Base-by-base conservation (phyloP, 2,888 invertebrate species). In the Epistrophe grossulariae region DNA sequence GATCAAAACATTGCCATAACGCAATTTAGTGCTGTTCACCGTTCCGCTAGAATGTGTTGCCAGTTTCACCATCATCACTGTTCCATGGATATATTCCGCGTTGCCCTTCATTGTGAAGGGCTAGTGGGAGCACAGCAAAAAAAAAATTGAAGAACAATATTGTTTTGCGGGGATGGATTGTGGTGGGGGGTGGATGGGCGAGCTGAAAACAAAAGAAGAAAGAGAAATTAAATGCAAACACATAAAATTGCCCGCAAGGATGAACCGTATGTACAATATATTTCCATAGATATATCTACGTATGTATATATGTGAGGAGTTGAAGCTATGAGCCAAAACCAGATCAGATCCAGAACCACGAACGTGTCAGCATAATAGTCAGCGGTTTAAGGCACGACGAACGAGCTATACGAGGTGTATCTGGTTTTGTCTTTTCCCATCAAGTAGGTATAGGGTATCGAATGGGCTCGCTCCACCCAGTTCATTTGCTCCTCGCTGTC, bases 1-100 rank as follows among this genome's bases (percentile, higher is more conserved):
- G 89, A 88, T 89, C 88, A 88, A 89, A 89, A 88, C 88, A 89
- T 84, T 88, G 84, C 84, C 84, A 88, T 88, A 88, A 88, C 84
- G 84, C 85, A 85, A 88, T 88, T 87, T 83, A 83, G 83, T 82
- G 83, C 76, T 88, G 84, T 78, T 84, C 84, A 88, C 88, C 73
- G 79, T 88, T 84, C 76, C 66, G 87, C 83, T 83, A 79, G 74
- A 79, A 60, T 74, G 82, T 62, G 68, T 68, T 68, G 68, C 68
- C 68, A 70, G 70, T 55, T 55, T 68, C 11, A 7, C 55, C 24
- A 52, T 38, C 62, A 78, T 38, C 62, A 78, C 70, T 59, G 64
- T 43, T 55, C 62, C 52, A 17, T 62, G 57, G 50, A 17, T 24
- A 62, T 57, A 81, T 71, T 24, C 55, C 19, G 43, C 15, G 28